These are phyloP conservation scores for Balaenoptera acutorostrata DNA, from an alignment of 2,113 vertebrate species.

Conservation along the genomic window DNA sequence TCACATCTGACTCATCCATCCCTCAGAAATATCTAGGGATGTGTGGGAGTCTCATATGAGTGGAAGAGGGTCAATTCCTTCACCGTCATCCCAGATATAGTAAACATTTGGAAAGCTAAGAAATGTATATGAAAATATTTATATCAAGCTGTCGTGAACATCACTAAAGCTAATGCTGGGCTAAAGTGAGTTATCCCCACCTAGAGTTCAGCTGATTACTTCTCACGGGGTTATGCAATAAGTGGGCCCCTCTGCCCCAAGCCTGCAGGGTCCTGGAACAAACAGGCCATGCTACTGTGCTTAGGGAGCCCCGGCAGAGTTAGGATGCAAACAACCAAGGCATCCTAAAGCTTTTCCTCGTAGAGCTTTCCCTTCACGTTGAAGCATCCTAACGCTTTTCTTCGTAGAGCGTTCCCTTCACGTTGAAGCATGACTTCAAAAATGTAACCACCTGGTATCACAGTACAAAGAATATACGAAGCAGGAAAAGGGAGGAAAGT, in stretches of 20 bases:
- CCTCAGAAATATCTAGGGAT: background rate
- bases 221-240: background rate
- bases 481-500: background rate
- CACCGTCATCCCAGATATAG: background rate
- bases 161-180: background rate
- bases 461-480: background rate
- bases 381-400: background rate
- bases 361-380: background rate
- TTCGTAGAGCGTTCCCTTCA: background rate
- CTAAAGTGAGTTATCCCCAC: background rate
- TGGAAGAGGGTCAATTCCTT: background rate
- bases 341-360: background rate
- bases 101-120: background rate
- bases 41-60: background rate
- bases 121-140: background rate
- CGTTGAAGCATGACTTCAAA: background rate
- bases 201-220: background rate
- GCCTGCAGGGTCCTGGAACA: background rate
- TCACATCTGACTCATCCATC: background rate
- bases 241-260: background rate
- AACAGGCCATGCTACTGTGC: background rate
- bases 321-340: background rate
- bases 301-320: background rate
- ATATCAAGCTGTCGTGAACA: background rate
- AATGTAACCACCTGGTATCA: background rate